These are phyloP conservation scores for Episyrphus balteatus DNA, from an alignment of 1,140 invertebrate genomes.

Conservation along the genomic window DNA sequence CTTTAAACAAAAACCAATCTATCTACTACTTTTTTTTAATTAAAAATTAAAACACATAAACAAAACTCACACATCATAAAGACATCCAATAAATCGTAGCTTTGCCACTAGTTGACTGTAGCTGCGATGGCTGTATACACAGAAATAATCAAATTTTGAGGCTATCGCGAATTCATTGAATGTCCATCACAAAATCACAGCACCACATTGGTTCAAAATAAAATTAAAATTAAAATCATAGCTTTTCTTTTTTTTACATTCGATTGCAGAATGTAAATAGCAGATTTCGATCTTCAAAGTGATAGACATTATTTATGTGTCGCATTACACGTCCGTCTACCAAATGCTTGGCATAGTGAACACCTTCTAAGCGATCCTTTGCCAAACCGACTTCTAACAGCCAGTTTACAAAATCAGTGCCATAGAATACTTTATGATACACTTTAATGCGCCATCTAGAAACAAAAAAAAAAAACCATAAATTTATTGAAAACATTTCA, in stretches of 20 bases:
- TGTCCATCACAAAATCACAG: neutral
- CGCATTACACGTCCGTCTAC: slow-evolving; percentile 70
- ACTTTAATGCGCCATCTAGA: slow-evolving; percentile 55
- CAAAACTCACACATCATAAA: too few species aligned
- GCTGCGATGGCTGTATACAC: too few species aligned
- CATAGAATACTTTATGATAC: slow-evolving; percentile 71
- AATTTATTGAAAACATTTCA: neutral
- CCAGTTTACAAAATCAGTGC: slow-evolving; percentile 77
- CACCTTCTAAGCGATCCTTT: slow-evolving; percentile 60
- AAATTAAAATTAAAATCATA: neutral
- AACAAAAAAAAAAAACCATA: neutral
- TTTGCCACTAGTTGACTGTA: too few species aligned
- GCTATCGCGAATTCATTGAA: neutral
- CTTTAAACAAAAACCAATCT: too few species aligned
- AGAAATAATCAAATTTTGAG: too few species aligned
- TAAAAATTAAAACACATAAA: too few species aligned
- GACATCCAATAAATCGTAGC: too few species aligned
- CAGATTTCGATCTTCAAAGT: slow-evolving; percentile 64
- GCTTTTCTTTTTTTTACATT: slow-evolving; percentile 12
- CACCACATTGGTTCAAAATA: neutral
- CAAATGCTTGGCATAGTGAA: slow-evolving; percentile 70
- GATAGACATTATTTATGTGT: slow-evolving; percentile 69
- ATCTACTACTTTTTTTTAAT: too few species aligned
- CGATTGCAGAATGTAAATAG: slow-evolving; percentile 53
- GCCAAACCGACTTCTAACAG: slow-evolving; percentile 66